Base-by-base conservation (phyloP, 2,888 invertebrate genomes). In the Mesopsocus fuscifrons region DNA sequence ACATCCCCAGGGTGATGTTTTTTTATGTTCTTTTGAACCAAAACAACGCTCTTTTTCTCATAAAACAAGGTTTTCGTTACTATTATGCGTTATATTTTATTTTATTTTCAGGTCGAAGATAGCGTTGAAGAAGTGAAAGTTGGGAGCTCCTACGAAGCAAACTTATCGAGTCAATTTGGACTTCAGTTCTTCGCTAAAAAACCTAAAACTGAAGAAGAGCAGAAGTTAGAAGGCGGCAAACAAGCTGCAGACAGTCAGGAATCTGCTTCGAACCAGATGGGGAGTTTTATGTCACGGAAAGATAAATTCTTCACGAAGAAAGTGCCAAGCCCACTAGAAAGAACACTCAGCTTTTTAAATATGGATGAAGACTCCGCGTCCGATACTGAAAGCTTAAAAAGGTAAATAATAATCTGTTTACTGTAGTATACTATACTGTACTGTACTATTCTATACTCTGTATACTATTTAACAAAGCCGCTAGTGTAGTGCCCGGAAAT, bases 311-410 rank as follows among this genome's bases (percentile, higher is more conserved):
- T 38, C 18, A 38, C 6, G 15, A 69, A 67, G 50, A 71, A 71
- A 55, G 63, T 70, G 50, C 70, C 71, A 31, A 69, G 68, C 52
- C 71, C 71, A 2, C 56, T 71, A 42, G 71, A 71, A 50, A 69
- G 66, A 55, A 69, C 69, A 6, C 56, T 71, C 52, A 67, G 64
- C 48, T 71, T 70, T 59, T 58, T 71, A 38, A 66, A 62, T 46
- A 66, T 71, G 11, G 80, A 80, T 52, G 81, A 82, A 45, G 75
- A 81, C 44, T 57, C 60, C 2, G 72, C 72, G 48, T 77, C 77
- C 2, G 77, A 77, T 54, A 74, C 71, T 38, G 78, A 78, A 57
- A 77, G 72, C 55, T 57, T 72, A 46, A 67, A 70, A 15, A 72
- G 71, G 72, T 71, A 56, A n/a, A n/a, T n/a, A n/a, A n/a, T n/a